These are phyloP conservation scores for Pangasianodon hypophthalmus DNA, from an alignment of 2,113 vertebrate genomes.

Conservation along the genomic window DNA sequence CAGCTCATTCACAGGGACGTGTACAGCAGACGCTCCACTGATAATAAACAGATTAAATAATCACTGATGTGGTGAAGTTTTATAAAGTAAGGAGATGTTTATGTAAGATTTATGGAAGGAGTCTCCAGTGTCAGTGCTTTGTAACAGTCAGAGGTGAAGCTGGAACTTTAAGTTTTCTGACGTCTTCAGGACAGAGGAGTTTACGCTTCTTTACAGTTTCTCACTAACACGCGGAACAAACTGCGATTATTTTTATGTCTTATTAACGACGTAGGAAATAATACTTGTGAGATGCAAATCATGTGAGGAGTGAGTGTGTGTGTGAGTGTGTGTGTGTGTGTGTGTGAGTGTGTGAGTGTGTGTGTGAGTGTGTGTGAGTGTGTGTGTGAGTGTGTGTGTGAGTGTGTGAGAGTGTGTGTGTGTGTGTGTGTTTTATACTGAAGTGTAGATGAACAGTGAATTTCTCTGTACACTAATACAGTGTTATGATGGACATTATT, in stretches of 20 bases:
- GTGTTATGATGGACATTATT: not conserved
- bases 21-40: not conserved
- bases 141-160: not conserved
- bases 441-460: not conserved
- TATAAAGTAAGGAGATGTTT: not conserved
- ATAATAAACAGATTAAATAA: no score
- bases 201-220: not conserved
- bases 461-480: conserved; percentile 1
- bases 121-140: not conserved
- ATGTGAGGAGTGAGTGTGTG: not conserved
- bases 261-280: not conserved
- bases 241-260: not conserved
- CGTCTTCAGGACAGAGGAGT: not conserved
- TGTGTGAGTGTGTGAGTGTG: not conserved
- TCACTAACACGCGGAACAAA: not conserved
- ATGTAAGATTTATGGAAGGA: not conserved
- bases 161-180: no score
- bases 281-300: not conserved
- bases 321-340: not conserved
- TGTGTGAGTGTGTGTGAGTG: not conserved
- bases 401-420: not conserved
- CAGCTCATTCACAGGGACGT: not conserved
- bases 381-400: not conserved
- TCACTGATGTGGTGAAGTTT: not conserved
- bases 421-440: not conserved